phyloP scores from a whole-genome alignment of 2,113 vertebrate species.

The Notiomystis cincta region DNA sequence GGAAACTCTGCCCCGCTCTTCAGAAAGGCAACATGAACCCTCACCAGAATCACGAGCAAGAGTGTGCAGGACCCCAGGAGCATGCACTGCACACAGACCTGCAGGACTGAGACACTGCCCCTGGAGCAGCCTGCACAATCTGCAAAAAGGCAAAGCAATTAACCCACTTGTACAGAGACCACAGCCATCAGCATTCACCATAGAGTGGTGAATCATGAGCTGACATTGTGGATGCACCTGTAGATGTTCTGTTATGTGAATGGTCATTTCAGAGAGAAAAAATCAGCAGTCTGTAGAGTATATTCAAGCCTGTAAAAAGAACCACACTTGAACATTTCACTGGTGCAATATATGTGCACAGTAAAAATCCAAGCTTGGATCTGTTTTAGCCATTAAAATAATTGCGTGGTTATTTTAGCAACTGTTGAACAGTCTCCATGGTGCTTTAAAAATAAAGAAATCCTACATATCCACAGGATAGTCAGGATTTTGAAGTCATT shows the following conservation, averaged over 20 bases:
- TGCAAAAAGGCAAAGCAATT: slow-evolving; percentile 64
- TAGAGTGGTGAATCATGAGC: neutral
- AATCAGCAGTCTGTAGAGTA: slow-evolving; percentile 42
- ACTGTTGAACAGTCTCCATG: slow-evolving; percentile 68
- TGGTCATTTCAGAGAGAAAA: slow-evolving; percentile 34
- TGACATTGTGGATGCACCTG: slow-evolving; percentile 37
- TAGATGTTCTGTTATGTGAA: slow-evolving; percentile 49
- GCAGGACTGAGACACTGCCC: neutral
- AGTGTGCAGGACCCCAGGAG: neutral
- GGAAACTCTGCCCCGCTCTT: neutral
- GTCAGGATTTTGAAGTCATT: slow-evolving; percentile 65
- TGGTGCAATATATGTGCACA: slow-evolving; percentile 56
- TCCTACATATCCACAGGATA: slow-evolving; percentile 59
- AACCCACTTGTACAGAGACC: slow-evolving; percentile 28
- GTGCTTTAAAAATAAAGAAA: slow-evolving; percentile 71
- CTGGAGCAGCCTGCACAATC: slow-evolving; percentile 33
- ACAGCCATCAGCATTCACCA: slow-evolving; percentile 38
- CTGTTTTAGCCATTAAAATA: slow-evolving; percentile 60
- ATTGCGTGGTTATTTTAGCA: slow-evolving; percentile 67
- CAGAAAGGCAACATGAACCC: neutral
- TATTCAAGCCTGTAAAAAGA: slow-evolving; percentile 52
- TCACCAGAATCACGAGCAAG: neutral
- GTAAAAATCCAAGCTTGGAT: slow-evolving; percentile 48
- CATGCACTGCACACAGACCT: neutral
- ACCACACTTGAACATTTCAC: slow-evolving; percentile 49